Evolutionary conservation across 2,888 invertebrate genomes (phyloP), one percentile per base, ranked within the genome.

Genomic region (Linyphia triangularis): DNA sequence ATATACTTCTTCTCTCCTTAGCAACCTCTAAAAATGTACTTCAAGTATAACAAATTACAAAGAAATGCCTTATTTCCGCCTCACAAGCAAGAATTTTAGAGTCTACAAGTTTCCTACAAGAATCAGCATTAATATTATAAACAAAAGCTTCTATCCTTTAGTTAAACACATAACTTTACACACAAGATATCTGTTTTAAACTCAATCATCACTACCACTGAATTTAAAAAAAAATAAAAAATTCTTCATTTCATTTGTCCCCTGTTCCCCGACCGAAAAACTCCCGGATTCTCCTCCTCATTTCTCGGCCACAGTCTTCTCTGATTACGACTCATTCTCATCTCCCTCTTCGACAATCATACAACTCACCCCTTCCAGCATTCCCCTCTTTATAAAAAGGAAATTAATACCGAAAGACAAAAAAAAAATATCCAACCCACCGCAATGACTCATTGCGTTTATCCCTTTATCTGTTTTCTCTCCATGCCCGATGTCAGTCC

Each of bases 291-390:
- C 75, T 9, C 57, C 75, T 33, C 57, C 84, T 70, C 84, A 85
- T 77, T 85, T 85, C 75, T 78, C 70, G 85, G 37, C 59, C 43
- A 26, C 28, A 24, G 51, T 40, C 61, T 33, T 86, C 85, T 86
- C 86, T 88, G 86, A 88, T 88, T 81, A 88, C 86, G 79, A 81
- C 86, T 88, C 86, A 88, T 88, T 88, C 81, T 75, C 81, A 67
- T 51, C 85, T 85, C 70, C 59, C 83, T 67, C 33, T 43, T 5
- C 70, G 22, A 26, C 51, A 72, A 59, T 43, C n/a, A 40, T 10
- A 51, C 26, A 51, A 75, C 30, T 61, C 72, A 22, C 72, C 72
- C 59, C 43, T 59, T 26, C 61, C 16, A 4, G 51, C 72, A 33
- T 30, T 65, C 37, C 19, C 16, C 22, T 22, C 24, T 51, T 22